These are phyloP conservation scores for Hyles lineata DNA, from an alignment of 2,888 invertebrate species.

Conservation along the genomic window DNA sequence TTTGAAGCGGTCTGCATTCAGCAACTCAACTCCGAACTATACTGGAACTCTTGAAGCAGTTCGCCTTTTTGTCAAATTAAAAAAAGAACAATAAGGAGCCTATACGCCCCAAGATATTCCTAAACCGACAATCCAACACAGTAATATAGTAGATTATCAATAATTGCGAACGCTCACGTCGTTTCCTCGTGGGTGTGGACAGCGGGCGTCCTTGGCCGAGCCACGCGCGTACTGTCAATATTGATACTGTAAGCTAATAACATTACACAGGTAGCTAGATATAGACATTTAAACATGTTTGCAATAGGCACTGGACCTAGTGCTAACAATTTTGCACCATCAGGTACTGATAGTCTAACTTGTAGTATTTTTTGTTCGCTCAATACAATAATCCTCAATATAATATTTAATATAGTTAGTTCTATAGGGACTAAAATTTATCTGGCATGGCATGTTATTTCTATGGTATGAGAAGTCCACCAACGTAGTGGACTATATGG, in stretches of 20 bases:
- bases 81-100: too few relatives aligned
- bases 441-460: too few relatives aligned
- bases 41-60: too few relatives aligned
- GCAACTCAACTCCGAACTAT: too few relatives aligned
- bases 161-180: constrained; percentile 40
- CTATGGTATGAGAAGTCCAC: too few relatives aligned
- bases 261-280: constrained; percentile 15
- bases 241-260: not conserved
- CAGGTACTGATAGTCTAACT: not conserved
- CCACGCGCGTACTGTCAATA: constrained; percentile 29
- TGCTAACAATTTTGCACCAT: not conserved
- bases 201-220: constrained; percentile 46
- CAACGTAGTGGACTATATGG: too few relatives aligned
- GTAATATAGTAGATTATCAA: constrained; percentile 14
- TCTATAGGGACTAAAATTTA: too few relatives aligned
- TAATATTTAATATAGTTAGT: too few relatives aligned
- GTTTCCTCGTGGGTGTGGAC: constrained; percentile 66
- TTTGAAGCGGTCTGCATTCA: too few relatives aligned
- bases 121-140: constrained; percentile 1
- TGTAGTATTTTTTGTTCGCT: too few relatives aligned
- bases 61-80: too few relatives aligned
- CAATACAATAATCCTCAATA: too few relatives aligned
- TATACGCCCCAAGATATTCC: not conserved
- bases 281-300: constrained; percentile 3
- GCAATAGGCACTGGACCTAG: not conserved